Evolutionary conservation across 2,113 vertebrate species (phyloP), one percentile per base, ranked within the genome.

Genomic region (Talpa occidentalis): DNA sequence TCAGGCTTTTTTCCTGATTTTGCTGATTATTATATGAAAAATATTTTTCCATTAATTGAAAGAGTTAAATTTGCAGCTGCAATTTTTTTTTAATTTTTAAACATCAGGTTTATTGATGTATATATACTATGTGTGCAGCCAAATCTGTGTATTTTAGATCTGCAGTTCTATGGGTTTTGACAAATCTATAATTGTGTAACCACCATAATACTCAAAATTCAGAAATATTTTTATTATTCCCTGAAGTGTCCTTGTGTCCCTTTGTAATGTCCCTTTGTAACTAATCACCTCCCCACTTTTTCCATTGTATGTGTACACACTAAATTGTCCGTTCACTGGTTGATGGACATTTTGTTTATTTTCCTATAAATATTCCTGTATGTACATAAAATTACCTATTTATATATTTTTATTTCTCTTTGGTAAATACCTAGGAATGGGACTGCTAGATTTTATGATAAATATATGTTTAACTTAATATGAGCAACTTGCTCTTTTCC

Each of bases 21-120:
- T 67, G n/a, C 28, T 91, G 32, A 62, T 42, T 74, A 12, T 79
- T 62, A 77, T 19, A 80, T 21, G n/a, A 17, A n/a, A 96, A 81
- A 59, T 89, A n/a, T 78, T 79, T 92, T 90, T 22, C 37, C 35
- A 85, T 78, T 97, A 54, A 85, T n/a, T 82, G 26, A 91, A 10
- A 82, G 37, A 76, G 30, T 7, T 83, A 84, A 87, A 73, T 47
- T 32, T 89, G 11, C 1, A 79, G 22, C 54, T 87, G 87, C 4
- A 84, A 90, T 8, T 22, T 52, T 93, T 81, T 74, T 56, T 32
- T 3, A n/a, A 74, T 22, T 30, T 62, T 19, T 49, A 74, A 90
- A 91, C 26, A 88, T 76, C 4, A 42, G 22, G 0, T 78, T 64
- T 93, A 37, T 24, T 54, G 52, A 87, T 22, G 9, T 83, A 35